Evolutionary conservation across 2,888 invertebrate genomes (phyloP).

Genomic region (Drosophila histrio): DNA sequence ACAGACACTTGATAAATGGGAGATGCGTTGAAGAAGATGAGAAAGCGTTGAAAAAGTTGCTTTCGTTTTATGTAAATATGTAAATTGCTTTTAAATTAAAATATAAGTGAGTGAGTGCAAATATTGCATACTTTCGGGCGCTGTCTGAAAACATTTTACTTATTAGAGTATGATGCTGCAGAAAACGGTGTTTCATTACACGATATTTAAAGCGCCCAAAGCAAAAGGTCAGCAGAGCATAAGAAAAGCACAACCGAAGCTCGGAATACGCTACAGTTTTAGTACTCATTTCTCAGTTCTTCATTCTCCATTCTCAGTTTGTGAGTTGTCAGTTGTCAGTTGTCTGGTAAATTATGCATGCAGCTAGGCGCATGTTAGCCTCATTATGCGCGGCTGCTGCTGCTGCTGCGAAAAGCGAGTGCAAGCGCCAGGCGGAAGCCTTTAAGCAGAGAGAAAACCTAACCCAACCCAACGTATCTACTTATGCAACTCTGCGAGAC

Average conservation of each 20-base stretch:
- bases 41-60: background rate
- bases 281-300: background rate
- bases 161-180: conserved; percentile 35
- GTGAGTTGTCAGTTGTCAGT: background rate
- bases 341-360: conserved; percentile 73
- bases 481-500: conserved; percentile 52
- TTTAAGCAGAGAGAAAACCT: conserved; percentile 61
- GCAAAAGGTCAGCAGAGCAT: conserved; percentile 46
- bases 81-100: conserved; percentile 52
- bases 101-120: conserved; percentile 38
- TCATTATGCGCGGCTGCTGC: conserved; percentile 75
- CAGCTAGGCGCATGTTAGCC: conserved; percentile 72
- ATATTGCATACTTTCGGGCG: conserved; percentile 43
- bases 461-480: background rate
- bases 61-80: conserved; percentile 28
- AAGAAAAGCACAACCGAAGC: conserved; percentile 53
- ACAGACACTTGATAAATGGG: conserved; percentile 33
- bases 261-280: conserved; percentile 11
- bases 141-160: conserved; percentile 26
- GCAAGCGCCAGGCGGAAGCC: conserved; percentile 46
- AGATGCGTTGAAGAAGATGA: background rate
- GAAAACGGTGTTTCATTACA: too few species aligned
- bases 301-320: conserved; percentile 4
- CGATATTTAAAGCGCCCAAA: too few species aligned
- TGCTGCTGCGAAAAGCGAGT: conserved; percentile 59